These are phyloP conservation scores for Hipparchia semele DNA, from an alignment of 2,888 invertebrate species.

Conservation along the genomic window DNA sequence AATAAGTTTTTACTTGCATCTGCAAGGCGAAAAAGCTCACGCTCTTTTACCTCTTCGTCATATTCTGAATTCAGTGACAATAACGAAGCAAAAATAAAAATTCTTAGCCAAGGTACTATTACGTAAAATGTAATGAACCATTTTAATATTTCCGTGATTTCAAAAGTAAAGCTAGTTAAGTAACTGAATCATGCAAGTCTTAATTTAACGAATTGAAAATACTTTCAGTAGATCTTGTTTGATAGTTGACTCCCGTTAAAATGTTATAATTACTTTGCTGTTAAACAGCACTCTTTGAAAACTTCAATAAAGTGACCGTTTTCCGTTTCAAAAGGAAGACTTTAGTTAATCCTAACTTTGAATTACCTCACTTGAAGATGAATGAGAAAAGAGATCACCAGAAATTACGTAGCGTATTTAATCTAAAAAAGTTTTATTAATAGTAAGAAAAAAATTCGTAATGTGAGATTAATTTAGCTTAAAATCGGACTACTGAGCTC, in stretches of 20 bases:
- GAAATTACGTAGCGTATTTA: no score
- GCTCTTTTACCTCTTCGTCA: no score
- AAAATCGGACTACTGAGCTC: no score
- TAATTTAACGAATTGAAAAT: constrained; percentile 23
- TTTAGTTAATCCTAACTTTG: no score
- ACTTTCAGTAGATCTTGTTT: constrained; percentile 21
- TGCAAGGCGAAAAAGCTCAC: no score
- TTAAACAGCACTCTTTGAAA: constrained; percentile 20
- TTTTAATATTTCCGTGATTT: constrained; percentile 26
- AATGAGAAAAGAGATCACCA: no score
- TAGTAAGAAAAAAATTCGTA: no score
- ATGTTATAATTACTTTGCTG: constrained; percentile 29
- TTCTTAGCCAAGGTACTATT: not conserved
- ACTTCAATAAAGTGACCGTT: not conserved
- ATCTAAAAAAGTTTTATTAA: no score
- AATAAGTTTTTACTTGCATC: no score
- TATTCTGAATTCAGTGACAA: no score
- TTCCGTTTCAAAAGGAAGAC: not conserved
- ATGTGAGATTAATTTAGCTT: no score
- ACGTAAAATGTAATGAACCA: not conserved
- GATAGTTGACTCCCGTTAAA: constrained; percentile 28
- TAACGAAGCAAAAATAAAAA: not conserved
- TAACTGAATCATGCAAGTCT: constrained; percentile 4
- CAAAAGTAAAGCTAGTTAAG: constrained; percentile 15
- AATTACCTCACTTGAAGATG: no score